Evolutionary conservation across 2,797 vertebrate genomes (phyloP).

Genomic region (Anas acuta): DNA sequence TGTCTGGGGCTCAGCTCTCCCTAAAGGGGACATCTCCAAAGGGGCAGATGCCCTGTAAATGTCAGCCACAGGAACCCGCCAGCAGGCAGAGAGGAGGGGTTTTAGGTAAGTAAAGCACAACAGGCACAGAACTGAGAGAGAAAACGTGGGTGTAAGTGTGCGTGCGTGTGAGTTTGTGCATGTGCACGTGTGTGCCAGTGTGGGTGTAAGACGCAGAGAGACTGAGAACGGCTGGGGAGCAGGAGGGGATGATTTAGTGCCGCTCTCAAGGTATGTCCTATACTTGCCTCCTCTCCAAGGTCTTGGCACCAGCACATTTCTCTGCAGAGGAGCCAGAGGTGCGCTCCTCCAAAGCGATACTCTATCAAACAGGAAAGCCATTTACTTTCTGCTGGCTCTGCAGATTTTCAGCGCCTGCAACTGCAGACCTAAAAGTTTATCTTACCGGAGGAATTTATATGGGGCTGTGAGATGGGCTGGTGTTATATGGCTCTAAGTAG

Average conservation of each 20-base stretch:
- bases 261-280: neutral
- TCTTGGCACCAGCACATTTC: conserved; percentile 43
- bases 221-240: neutral
- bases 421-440: conserved; percentile 70
- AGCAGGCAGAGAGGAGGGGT: neutral
- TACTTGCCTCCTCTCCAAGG: conserved; percentile 51
- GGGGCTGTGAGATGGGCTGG: conserved; percentile 44
- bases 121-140: neutral
- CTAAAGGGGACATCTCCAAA: neutral
- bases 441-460: conserved; percentile 72
- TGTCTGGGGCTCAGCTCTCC: neutral
- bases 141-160: neutral
- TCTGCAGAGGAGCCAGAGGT: conserved; percentile 49
- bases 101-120: neutral
- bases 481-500: conserved; percentile 68
- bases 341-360: conserved; percentile 32
- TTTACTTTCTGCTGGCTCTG: conserved; percentile 69
- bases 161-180: too few species aligned
- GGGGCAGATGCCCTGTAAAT: fast-evolving
- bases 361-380: conserved; percentile 70
- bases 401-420: conserved; percentile 50
- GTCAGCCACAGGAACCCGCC: neutral
- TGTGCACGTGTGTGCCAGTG: fast-evolving
- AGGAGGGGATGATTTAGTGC: conserved; percentile 32
- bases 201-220: neutral